Evolutionary conservation across 1,140 invertebrate genomes (phyloP).

Genomic region (Penaeus indicus): DNA sequence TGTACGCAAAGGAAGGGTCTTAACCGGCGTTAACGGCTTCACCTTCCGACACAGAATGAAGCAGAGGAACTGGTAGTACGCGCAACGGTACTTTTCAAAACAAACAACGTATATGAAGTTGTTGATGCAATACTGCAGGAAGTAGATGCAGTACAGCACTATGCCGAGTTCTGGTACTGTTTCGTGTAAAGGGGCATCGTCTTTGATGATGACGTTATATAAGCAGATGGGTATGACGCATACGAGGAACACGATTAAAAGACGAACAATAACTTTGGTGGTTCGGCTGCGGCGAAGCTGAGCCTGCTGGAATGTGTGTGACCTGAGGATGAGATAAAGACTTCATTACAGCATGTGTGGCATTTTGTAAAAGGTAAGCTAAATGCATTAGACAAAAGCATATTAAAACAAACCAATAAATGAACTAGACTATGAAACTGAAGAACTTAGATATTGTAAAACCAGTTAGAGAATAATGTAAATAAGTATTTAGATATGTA

Average conservation of each 20-base stretch:
- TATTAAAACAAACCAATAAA: not conserved
- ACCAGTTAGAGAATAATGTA: too few species aligned
- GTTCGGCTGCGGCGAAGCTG: slow-evolving; percentile 62
- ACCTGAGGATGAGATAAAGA: slow-evolving; percentile 18
- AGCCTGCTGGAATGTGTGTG: slow-evolving; percentile 16
- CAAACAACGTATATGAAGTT: slow-evolving; percentile 66
- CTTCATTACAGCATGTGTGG: too few species aligned
- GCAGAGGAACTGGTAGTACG: slow-evolving; percentile 57
- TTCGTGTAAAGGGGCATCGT: not conserved
- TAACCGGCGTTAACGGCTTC: not conserved
- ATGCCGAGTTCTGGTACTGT: slow-evolving; percentile 46
- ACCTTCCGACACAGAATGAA: slow-evolving; percentile 25
- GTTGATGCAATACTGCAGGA: slow-evolving; percentile 64
- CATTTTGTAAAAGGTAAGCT: not conserved
- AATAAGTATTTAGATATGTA: too few species aligned
- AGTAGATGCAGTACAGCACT: slow-evolving; percentile 63
- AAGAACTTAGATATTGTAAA: too few species aligned
- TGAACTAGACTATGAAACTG: too few species aligned
- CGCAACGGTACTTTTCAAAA: slow-evolving; percentile 52
- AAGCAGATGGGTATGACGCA: slow-evolving; percentile 65
- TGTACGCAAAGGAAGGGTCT: too few species aligned
- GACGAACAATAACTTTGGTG: slow-evolving; percentile 56
- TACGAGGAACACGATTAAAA: slow-evolving; percentile 62
- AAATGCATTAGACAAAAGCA: not conserved
- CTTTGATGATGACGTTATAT: slow-evolving; percentile 45